Evolutionary conservation across 92 coral and sea anemone genomes (phyloP).

Genomic region (Zoanthus solanderi): DNA sequence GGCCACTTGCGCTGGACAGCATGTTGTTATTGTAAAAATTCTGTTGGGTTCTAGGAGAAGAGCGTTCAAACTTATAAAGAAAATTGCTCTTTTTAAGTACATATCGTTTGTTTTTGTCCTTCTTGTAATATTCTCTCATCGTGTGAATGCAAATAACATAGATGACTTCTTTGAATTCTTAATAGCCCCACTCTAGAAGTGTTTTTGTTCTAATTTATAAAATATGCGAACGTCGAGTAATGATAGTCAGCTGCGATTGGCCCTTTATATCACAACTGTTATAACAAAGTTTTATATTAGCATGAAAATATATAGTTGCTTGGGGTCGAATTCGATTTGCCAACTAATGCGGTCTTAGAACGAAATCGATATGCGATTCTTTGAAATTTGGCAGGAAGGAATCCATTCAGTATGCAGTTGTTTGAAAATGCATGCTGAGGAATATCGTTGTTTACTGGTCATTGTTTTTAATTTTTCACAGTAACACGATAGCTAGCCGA

Average conservation of each 20-base stretch:
- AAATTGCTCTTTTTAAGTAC: background rate
- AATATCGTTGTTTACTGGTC: background rate
- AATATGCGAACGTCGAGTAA: constrained; percentile 6
- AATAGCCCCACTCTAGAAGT: background rate
- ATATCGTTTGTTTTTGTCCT: background rate
- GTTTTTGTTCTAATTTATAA: background rate
- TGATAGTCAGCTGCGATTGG: background rate
- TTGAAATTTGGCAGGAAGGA: background rate
- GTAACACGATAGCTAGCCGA: no score
- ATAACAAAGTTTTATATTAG: constrained; percentile 10
- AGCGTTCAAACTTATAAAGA: background rate
- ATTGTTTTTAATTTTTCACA: no score
- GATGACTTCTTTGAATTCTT: constrained; percentile 9
- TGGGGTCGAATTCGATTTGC: constrained; percentile 5
- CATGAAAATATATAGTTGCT: constrained; percentile 27
- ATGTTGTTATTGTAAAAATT: background rate
- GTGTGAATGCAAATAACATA: background rate
- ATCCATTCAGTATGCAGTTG: background rate
- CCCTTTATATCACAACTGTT: background rate
- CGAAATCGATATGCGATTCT: background rate
- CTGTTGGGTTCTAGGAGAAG: background rate
- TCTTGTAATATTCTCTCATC: background rate
- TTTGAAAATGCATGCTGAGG: constrained; percentile 9
- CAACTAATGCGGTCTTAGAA: constrained; percentile 5
- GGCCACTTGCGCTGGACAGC: background rate